Evolutionary conservation across 2,797 vertebrate genomes (phyloP), one percentile per base, ranked within the genome.

Genomic region (Diplodus puntazzo): DNA sequence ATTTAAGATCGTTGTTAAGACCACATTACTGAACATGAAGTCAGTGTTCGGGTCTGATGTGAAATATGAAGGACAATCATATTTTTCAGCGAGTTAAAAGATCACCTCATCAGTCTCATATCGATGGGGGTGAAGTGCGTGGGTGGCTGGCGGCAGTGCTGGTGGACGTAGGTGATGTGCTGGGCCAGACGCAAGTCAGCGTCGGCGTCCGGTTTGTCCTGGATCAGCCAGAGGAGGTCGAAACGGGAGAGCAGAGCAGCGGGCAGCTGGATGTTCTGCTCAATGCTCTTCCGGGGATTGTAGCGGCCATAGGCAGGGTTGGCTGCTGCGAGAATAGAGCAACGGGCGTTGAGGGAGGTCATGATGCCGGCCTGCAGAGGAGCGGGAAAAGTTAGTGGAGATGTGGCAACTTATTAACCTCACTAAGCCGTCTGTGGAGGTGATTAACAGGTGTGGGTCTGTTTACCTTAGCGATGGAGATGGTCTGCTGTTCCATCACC

Each of bases 401-500:
- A 12, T 12, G 2, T 10, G 50, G 27, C 8, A 1, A 4, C 43
- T 2, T 11, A 5, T 49, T 10, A 11, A 1, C 4, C 4, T 21
- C 5, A 60, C 27, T 4, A 34, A 5, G 2, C 46, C 21, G 23
- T 8, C 0, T 7, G 23, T 5, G 3, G 2, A 1, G 23, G 8
- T 2, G 1, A 5, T 13, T 11, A 9, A 20, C 34, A 16, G 7
- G 42, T 4, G 39, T 0, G 0, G 4, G 2, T 11, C 1, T 9
- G 3, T 4, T 77, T 75, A 96, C 96, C 94, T 99, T 99, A 30
- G 98, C 98, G 0, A 98, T 97, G 70, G 98, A 97, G 89, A 99
- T 96, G 45, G 97, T 98, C 92, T 99, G 98, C 89, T 99, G 98
- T 34, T 99, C 98, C 98, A 99, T 98, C 73, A 97, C 98, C 83